phyloP scores from a whole-genome alignment of 1,140 invertebrate species.

The Pectinophora gossypiella region DNA sequence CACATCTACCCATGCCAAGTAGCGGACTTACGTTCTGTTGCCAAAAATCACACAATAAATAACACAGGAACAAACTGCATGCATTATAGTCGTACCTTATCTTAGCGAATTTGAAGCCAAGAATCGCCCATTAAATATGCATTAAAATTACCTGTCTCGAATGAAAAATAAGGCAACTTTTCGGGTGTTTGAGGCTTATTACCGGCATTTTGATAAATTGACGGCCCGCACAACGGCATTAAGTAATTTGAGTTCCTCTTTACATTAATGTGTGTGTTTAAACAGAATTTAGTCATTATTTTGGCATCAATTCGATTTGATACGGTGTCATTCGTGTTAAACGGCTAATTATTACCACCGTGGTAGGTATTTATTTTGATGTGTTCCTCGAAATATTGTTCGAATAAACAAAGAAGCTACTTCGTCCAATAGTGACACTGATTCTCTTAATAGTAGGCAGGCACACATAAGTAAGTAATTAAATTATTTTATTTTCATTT shows the following conservation, averaged over 20 bases:
- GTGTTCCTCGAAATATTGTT: too few relatives aligned
- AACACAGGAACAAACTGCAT: slow-evolving; percentile 66
- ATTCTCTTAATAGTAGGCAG: too few relatives aligned
- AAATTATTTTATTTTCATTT: too few relatives aligned
- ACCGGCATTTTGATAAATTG: slow-evolving; percentile 20
- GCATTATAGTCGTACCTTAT: slow-evolving; percentile 72
- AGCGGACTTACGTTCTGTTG: slow-evolving; percentile 55
- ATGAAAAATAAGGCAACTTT: slow-evolving; percentile 61
- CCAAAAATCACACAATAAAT: slow-evolving; percentile 75
- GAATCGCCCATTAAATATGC: slow-evolving; percentile 73
- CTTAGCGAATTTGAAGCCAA: slow-evolving; percentile 74
- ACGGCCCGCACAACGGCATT: slow-evolving; percentile 24
- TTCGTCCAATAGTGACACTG: too few relatives aligned
- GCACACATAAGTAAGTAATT: too few relatives aligned
- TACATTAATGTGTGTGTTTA: background rate
- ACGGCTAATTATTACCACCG: too few relatives aligned
- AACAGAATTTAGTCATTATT: too few relatives aligned
- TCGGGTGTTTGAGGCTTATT: slow-evolving; percentile 21
- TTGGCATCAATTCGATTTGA: too few relatives aligned
- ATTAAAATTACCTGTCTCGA: slow-evolving; percentile 72
- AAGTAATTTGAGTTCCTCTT: slow-evolving; percentile 23
- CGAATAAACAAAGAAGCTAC: too few relatives aligned
- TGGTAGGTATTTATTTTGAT: too few relatives aligned
- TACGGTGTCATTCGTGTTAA: too few relatives aligned
- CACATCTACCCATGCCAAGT: slow-evolving; percentile 68